Base-by-base conservation (phyloP, 2,888 invertebrate species). In the Nephrotoma appendiculata region DNA sequence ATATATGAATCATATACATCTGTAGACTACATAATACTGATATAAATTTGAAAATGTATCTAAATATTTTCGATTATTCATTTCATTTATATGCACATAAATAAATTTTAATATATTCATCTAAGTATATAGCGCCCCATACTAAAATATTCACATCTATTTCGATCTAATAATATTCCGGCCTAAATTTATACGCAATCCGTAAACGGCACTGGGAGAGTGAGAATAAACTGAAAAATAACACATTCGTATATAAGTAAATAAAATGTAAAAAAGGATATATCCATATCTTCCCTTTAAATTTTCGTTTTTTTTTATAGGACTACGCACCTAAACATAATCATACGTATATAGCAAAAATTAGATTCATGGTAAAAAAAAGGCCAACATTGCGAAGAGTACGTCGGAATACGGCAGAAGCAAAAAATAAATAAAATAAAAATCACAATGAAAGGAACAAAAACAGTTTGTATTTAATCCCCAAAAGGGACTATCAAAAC, bases 401-500 rank as follows among this genome's bases (percentile, higher is more conserved):
- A 71, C 9, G 71, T 71, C 71, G 31, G 31, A 2, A 71, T 9
- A 71, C 71, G 19, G 15, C 48, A 48, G 48, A 9, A 48, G 48
- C 48, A 48, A 12, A 48, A 44, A 44, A 44, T 9, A 71, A 71
- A 31, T 31, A 31, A 71, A 19, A 71, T 2, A 11, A 71, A 71
- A 52, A 71, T 71, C 71, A 71, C 71, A 43, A 42, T 42, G 42
- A 84, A 42, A 84, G n/a, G 12, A 84, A 84, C 84, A 84, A 43
- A 84, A 84, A 84, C 12, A 84, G n/a, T 42, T 41, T 12, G 31
- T 43, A 43, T 43, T 84, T 43, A 84, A 84, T 84, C 84, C 84
- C 84, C 84, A 43, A 84, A 84, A 84, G 84, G 84, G 84, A 84
- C 84, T 84, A 42, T 31, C 71, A 71, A 71, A 71, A 71, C 71